These are phyloP conservation scores for Holacanthella duospinosa DNA, from an alignment of 2,888 invertebrate species.

Conservation along the genomic window DNA sequence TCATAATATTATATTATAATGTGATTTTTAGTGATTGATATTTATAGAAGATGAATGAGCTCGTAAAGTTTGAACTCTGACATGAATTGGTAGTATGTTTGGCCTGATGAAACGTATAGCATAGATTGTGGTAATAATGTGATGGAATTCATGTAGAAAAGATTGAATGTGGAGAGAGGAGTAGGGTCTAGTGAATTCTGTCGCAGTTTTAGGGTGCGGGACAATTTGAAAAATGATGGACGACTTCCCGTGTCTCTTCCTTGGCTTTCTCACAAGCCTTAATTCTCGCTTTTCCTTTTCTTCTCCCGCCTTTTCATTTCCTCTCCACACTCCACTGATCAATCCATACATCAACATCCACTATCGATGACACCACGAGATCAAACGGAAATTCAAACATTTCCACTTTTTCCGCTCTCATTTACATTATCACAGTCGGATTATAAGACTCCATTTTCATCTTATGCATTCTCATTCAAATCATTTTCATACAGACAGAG, in stretches of 20 bases:
- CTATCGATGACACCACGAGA: slow-evolving; percentile 10
- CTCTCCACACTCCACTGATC: slow-evolving; percentile 31
- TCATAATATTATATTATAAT: background rate
- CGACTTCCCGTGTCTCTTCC: slow-evolving; percentile 27
- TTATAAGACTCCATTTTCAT: too few relatives aligned
- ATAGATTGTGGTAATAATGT: background rate
- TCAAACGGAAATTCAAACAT: background rate
- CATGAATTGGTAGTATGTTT: background rate
- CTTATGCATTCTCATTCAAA: too few relatives aligned
- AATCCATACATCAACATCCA: slow-evolving; percentile 11
- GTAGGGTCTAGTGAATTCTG: background rate
- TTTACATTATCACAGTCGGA: too few relatives aligned
- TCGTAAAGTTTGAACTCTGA: background rate
- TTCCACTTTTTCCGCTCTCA: background rate
- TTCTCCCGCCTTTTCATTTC: slow-evolving; percentile 37
- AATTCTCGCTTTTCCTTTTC: slow-evolving; percentile 21
- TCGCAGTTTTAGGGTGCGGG: slow-evolving; percentile 8
- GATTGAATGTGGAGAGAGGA: background rate
- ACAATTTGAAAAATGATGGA: slow-evolving; percentile 28
- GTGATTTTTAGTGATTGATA: background rate
- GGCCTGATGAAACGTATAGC: slow-evolving; percentile 11
- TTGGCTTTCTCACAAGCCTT: slow-evolving; percentile 4
- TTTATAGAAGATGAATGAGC: background rate
- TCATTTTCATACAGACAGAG: too few relatives aligned
- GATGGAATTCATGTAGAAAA: background rate